phyloP scores from a whole-genome alignment of 2,888 invertebrate species.

The Rhorus exstirpatorius region DNA sequence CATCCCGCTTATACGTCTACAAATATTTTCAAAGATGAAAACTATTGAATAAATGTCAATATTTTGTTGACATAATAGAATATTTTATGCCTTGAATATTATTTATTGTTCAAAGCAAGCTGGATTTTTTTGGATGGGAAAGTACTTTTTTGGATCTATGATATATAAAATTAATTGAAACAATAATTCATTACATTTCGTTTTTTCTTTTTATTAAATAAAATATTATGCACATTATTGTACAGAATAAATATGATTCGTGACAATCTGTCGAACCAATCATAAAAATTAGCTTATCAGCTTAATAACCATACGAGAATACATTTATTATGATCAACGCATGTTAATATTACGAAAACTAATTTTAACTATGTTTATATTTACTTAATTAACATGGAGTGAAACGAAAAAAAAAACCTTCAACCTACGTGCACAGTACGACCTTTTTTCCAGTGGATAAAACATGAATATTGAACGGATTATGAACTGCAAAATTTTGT shows the following conservation, averaged over 20 bases:
- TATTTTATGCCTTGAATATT: slow-evolving; percentile 8
- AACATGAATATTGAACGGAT: slow-evolving; percentile 26
- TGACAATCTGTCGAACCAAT: slow-evolving; percentile 10
- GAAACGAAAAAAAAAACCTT: slow-evolving; percentile 6
- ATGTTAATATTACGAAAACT: slow-evolving; percentile 16
- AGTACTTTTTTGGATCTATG: slow-evolving; percentile 15
- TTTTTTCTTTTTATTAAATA: slow-evolving; percentile 26
- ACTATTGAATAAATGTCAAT: slow-evolving; percentile 21
- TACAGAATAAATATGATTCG: slow-evolving; percentile 11
- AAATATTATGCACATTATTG: slow-evolving; percentile 14
- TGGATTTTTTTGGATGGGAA: slow-evolving; percentile 21
- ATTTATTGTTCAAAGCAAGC: not conserved
- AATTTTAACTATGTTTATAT: no score
- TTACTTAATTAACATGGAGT: no score
- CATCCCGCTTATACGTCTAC: slow-evolving; percentile 4
- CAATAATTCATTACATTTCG: slow-evolving; percentile 10
- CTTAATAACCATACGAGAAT: slow-evolving; percentile 13
- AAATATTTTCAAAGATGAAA: slow-evolving; percentile 22
- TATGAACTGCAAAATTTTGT: slow-evolving; percentile 23
- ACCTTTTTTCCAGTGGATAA: slow-evolving; percentile 22
- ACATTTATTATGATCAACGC: slow-evolving; percentile 20
- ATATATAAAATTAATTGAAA: slow-evolving; percentile 20
- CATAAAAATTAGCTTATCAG: slow-evolving; percentile 3
- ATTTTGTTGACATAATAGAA: slow-evolving; percentile 18
- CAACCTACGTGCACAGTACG: slow-evolving; percentile 18